Evolutionary conservation across 2,888 invertebrate species (phyloP).

Genomic region (Tinea semifulvella): DNA sequence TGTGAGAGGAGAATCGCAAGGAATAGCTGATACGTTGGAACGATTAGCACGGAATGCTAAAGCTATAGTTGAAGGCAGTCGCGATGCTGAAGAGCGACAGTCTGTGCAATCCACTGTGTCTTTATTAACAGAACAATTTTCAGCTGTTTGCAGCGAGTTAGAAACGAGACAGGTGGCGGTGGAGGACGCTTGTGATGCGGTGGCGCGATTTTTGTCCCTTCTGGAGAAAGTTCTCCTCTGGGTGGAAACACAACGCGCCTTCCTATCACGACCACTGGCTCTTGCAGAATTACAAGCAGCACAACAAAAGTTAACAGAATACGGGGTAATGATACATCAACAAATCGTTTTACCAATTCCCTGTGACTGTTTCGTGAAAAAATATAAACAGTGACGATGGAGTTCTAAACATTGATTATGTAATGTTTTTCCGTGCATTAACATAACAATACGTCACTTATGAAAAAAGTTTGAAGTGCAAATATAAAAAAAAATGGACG

Average conservation of each 20-base stretch:
- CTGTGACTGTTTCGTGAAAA: no score
- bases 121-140: conserved; percentile 80
- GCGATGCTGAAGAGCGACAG: conserved; percentile 79
- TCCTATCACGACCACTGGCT: conserved; percentile 81
- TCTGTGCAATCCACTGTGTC: conserved; percentile 79
- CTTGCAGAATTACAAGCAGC: conserved; percentile 83
- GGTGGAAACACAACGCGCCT: conserved; percentile 83
- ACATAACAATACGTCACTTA: no score
- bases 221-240: conserved; percentile 84
- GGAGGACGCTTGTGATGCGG: conserved; percentile 87
- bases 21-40: conserved; percentile 79
- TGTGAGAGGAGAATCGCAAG: conserved; percentile 77
- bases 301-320: conserved; percentile 86
- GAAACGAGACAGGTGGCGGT: conserved; percentile 86
- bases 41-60: conserved; percentile 81
- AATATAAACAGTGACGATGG: no score
- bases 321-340: conserved; percentile 67
- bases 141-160: conserved; percentile 79
- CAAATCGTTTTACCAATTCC: not conserved
- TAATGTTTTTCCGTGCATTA: no score
- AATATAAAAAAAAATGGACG: no score
- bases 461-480: no score
- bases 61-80: conserved; percentile 80
- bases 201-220: conserved; percentile 84
- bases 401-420: no score